Evolutionary conservation across 2,797 vertebrate genomes (phyloP).

Genomic region (Manis crassicaudata): DNA sequence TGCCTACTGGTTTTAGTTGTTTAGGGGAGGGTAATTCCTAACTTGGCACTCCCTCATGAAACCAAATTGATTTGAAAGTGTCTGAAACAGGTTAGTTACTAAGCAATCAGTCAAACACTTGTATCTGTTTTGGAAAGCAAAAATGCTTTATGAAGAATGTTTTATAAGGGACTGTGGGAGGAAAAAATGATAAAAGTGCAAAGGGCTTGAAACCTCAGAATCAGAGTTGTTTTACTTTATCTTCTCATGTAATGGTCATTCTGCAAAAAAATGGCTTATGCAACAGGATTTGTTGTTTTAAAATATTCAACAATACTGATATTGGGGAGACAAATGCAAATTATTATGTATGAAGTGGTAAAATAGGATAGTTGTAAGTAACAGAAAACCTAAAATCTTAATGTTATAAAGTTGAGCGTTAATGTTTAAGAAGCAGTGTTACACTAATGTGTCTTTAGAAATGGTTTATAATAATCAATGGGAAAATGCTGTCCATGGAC

Average conservation of each 20-base stretch:
- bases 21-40: neutral
- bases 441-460: neutral
- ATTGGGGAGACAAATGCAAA: neutral
- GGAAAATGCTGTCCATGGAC: neutral
- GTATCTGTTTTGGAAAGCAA: neutral
- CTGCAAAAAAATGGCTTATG: neutral
- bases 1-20: neutral
- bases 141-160: neutral
- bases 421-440: neutral
- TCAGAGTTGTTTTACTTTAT: neutral
- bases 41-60: neutral
- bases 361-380: neutral
- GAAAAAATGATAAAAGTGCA: neutral
- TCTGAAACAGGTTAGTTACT: neutral
- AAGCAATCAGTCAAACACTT: neutral
- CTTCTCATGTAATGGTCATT: neutral
- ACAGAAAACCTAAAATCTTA: neutral
- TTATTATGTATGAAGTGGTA: neutral
- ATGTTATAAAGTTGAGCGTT: neutral
- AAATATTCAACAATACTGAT: neutral
- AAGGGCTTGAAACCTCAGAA: neutral
- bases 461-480: neutral
- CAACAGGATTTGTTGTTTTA: neutral
- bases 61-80: neutral
- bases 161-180: neutral